phyloP scores from a whole-genome alignment of 2,113 vertebrate genomes.

The Ameiurus melas region DNA sequence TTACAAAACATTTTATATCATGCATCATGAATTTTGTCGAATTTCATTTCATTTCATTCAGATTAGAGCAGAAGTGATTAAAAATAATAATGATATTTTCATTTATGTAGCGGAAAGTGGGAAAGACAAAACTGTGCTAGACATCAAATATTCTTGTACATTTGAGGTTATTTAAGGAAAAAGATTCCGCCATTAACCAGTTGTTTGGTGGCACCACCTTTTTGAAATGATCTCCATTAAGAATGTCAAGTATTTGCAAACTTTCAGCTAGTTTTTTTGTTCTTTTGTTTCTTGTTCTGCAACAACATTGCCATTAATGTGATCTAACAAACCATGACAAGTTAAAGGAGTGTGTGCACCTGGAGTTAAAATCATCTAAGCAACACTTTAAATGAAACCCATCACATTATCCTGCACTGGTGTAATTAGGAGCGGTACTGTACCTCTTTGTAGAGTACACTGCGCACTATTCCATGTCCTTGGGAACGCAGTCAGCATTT shows the following conservation, averaged over 20 bases:
- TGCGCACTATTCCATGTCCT: slow-evolving; percentile 40
- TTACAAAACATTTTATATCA: background rate
- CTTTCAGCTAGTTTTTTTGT: background rate
- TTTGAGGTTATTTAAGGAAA: background rate
- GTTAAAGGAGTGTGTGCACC: slow-evolving; percentile 37
- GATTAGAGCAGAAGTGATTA: background rate
- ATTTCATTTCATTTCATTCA: background rate
- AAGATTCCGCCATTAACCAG: background rate
- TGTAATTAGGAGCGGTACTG: slow-evolving; percentile 47
- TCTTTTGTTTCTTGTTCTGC: background rate
- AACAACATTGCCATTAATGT: background rate
- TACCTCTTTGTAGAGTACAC: slow-evolving; percentile 32
- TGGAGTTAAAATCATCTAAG: slow-evolving; percentile 44
- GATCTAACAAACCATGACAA: slow-evolving; percentile 8
- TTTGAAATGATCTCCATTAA: background rate
- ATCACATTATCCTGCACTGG: slow-evolving; percentile 46
- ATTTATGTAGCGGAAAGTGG: background rate
- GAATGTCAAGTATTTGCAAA: background rate
- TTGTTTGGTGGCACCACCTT: background rate
- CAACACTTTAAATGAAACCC: slow-evolving; percentile 51
- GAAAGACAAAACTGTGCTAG: background rate
- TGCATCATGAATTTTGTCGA: too few relatives aligned
- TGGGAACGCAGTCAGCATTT: slow-evolving; percentile 53
- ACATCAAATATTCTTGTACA: background rate
- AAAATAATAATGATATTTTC: too few relatives aligned